A percentile compares a stretch with the other conserved stretches of the same genome.
These are phyloP conservation scores for Darevskia mixta DNA, from an alignment of 2,797 vertebrate genomes.

Conservation along the genomic window DNA sequence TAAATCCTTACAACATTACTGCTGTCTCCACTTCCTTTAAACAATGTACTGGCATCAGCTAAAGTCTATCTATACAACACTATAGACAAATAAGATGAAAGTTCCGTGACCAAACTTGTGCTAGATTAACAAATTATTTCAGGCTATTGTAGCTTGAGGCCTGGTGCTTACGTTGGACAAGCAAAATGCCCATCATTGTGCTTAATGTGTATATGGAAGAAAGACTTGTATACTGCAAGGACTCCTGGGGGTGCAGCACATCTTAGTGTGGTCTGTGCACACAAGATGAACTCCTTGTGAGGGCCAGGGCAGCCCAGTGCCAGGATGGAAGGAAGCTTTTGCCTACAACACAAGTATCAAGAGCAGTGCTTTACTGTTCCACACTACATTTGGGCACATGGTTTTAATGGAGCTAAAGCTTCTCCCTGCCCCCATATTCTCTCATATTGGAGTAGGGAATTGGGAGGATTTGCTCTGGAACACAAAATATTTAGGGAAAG, in stretches of 20 bases:
- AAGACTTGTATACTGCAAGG: not conserved
- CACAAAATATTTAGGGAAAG: not conserved
- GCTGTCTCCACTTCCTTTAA: constrained; percentile 4
- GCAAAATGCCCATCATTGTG: not conserved
- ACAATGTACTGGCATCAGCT: not conserved
- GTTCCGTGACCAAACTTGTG: not conserved
- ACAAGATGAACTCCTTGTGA: not conserved
- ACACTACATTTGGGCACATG: not conserved
- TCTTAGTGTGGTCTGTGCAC: not conserved
- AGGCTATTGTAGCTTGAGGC: not conserved
- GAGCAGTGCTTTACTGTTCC: not conserved
- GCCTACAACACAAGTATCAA: not conserved
- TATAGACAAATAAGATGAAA: constrained; percentile 1
- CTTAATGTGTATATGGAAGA: not conserved
- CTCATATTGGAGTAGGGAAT: too few species aligned
- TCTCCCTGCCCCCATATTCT: not conserved
- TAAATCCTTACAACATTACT: constrained; percentile 25
- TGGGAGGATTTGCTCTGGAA: not conserved
- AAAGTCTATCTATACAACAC: not conserved
- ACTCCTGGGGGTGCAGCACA: not conserved
- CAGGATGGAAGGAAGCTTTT: not conserved
- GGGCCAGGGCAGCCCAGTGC: not conserved
- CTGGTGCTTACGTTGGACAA: not conserved
- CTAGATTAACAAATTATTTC: not conserved
- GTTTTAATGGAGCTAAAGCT: not conserved